Evolutionary conservation across 2,888 invertebrate species (phyloP), one percentile per base, ranked within the genome.

Genomic region (Euplexia lucipara): DNA sequence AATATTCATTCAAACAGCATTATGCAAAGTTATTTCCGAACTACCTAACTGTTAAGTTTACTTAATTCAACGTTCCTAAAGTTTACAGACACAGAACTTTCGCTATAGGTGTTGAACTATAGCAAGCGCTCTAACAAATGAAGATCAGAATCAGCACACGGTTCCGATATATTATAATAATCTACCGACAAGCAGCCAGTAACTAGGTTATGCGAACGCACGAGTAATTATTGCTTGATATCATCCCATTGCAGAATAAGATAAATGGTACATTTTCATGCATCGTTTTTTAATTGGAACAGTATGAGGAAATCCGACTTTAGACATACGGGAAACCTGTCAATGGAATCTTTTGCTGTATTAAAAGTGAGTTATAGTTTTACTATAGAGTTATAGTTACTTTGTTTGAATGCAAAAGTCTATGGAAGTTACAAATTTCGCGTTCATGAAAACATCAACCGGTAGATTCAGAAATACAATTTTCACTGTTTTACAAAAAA

Each of bases 181-280:
- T 49, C 49, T 30, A 37, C 30, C 9, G 32, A 66, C 9, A 18
- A 52, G 22, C 10, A 18, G 7, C 45, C 18, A 45, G 7, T 52
- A 53, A 64, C 64, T 53, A 26, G 22, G 18, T 67, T 67, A 65
- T 8, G n/a, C 12, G 12, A 37, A 67, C 22, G 12, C n/a, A 26
- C 5, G 12, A 45, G 22, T 67, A 45, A 52, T 52, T 37, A 53
- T 37, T 18, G 9, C 37, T 53, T 16, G 12, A 37, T 30, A 44
- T 37, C 0, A 52, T 44, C 0, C 3, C 32, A n/a, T 52, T 9
- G 44, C 16, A 30, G 20, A 20, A 16, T 45, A 5, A 52, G 22
- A 37, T 12, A 22, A 37, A 44, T 44, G 20, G 3, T 52, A 18
- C 12, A 14, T 32, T 32, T 42, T 56, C 16, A 62, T 35, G 10